phyloP scores from a whole-genome alignment of 2,113 vertebrate genomes.

The Centropus bengalensis region DNA sequence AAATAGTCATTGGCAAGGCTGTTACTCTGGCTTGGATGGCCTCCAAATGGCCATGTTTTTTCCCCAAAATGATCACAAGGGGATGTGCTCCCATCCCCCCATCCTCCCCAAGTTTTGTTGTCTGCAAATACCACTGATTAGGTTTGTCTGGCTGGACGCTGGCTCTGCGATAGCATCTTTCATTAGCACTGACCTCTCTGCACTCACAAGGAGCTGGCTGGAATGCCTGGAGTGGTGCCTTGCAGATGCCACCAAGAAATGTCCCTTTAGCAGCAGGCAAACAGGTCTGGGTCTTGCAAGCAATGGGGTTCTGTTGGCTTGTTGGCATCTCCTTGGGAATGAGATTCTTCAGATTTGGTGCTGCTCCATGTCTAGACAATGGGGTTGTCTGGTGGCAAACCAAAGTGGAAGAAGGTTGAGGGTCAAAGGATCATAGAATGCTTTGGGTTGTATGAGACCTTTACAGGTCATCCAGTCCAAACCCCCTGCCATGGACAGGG shows the following conservation, averaged over 20 bases:
- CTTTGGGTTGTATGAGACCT: no score
- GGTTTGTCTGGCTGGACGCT: not conserved
- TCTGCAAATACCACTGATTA: conserved; percentile 37
- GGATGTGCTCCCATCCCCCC: not conserved
- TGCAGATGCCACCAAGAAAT: accelerated
- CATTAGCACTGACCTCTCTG: conserved; percentile 26
- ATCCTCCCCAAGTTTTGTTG: not conserved
- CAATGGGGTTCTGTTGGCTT: accelerated
- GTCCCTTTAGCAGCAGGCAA: not conserved
- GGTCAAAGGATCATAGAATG: no score
- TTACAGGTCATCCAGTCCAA: no score
- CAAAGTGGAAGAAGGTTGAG: not conserved
- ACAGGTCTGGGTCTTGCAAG: not conserved
- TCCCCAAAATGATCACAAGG: not conserved
- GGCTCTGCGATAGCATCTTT: conserved; percentile 44
- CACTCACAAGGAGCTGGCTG: not conserved
- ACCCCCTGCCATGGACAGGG: no score
- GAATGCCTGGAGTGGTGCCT: accelerated
- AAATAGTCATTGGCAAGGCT: not conserved
- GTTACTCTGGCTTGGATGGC: conserved; percentile 32
- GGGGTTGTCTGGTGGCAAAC: not conserved
- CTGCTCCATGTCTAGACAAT: not conserved
- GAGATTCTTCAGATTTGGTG: not conserved
- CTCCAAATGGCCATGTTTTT: conserved; percentile 39
- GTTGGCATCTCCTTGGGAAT: accelerated